Conservation (phyloP, 64 coral and sea anemone genomes). For the Montipora sp. region DNA sequence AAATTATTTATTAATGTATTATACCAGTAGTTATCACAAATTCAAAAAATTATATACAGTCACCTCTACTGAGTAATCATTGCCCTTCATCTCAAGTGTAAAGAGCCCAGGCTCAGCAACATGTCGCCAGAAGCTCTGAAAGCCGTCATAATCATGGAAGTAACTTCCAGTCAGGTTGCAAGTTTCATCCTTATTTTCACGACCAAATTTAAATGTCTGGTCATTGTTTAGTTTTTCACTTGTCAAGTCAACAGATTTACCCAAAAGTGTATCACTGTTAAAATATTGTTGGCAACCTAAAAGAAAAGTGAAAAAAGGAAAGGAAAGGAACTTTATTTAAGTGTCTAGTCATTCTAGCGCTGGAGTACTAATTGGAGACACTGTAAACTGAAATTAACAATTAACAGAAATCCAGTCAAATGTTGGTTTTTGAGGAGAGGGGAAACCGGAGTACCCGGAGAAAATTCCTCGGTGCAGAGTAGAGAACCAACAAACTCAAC, state of each 20-base stretch:
- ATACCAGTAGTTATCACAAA: no score
- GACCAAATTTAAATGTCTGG: neutral
- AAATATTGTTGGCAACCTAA: neutral
- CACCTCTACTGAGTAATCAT: neutral
- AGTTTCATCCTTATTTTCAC: neutral
- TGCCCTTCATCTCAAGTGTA: neutral
- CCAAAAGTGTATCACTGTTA: neutral
- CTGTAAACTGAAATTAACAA: no score
- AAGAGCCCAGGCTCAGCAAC: neutral
- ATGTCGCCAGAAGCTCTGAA: neutral
- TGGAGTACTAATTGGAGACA: no score
- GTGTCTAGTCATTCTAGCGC: no score
- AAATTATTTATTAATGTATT: no score
- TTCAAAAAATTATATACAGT: neutral
- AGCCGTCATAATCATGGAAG: conserved; percentile 15
- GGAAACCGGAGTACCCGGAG: no score
- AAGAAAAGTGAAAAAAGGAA: neutral
- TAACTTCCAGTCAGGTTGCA: neutral
- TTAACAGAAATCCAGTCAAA: no score
- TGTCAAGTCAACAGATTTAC: neutral
- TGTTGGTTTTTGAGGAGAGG: no score
- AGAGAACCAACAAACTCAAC: no score
- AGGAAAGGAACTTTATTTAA: no score
- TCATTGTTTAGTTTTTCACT: no score
- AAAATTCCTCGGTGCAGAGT: no score